These are phyloP conservation scores for Xyrichtys novacula DNA, from an alignment of 2,797 vertebrate species.

Conservation along the genomic window DNA sequence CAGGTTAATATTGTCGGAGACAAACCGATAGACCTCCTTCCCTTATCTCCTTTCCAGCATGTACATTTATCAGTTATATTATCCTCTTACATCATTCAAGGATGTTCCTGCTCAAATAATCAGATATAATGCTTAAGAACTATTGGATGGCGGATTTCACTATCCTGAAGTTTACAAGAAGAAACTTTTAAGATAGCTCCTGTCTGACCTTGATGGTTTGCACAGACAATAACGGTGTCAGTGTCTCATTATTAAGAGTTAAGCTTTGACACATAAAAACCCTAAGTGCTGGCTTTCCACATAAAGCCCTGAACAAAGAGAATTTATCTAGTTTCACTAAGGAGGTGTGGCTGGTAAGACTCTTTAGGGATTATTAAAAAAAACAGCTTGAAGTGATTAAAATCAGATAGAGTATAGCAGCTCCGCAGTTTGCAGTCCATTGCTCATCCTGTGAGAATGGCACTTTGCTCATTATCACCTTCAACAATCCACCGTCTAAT, in stretches of 20 bases:
- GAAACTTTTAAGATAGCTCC: background rate
- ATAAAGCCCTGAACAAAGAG: constrained; percentile 47
- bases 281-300: constrained; percentile 14
- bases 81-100: no score
- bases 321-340: constrained; percentile 31
- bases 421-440: constrained; percentile 57
- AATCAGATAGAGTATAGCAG: constrained; percentile 71
- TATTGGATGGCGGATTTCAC: background rate
- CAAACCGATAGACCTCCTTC: no score
- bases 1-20: no score
- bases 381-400: constrained; percentile 72
- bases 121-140: background rate
- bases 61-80: no score
- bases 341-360: constrained; percentile 44
- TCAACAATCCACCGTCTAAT: constrained; percentile 76
- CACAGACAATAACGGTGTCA: background rate
- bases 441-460: constrained; percentile 77
- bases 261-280: constrained; percentile 7
- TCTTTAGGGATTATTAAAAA: constrained; percentile 65
- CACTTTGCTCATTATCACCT: constrained; percentile 87
- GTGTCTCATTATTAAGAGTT: constrained; percentile 4
- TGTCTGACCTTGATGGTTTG: background rate
- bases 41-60: no score
- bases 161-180: background rate
- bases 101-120: background rate